Percentiles rank a stretch among this genome's conserved stretches.
phyloP scores from a whole-genome alignment of 1,140 invertebrate genomes.

The Drosophila sucinea region DNA sequence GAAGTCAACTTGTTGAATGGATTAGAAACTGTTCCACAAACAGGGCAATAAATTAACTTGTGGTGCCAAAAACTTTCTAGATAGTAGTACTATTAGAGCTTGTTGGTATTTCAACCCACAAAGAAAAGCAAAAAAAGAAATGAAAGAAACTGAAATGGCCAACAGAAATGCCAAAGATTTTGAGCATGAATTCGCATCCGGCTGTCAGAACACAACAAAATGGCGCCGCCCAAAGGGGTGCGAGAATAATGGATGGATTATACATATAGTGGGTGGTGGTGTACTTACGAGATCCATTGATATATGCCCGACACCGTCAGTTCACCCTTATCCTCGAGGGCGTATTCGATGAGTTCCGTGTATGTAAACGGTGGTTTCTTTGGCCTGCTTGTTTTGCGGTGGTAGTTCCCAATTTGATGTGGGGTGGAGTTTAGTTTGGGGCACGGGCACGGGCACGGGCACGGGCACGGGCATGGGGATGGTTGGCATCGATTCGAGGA shows the following conservation, averaged over 20 bases:
- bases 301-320: conserved; percentile 95
- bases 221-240: conserved; percentile 33
- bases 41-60: not conserved
- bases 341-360: conserved; percentile 93
- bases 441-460: conserved; percentile 7
- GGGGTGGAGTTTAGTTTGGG: conserved; percentile 13
- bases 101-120: not conserved
- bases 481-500: conserved; percentile 55
- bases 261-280: not conserved
- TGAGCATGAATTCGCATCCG: conserved; percentile 71
- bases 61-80: conserved; percentile 23
- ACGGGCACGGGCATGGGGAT: not conserved
- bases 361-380: conserved; percentile 94
- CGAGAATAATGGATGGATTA: not conserved
- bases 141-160: conserved; percentile 44
- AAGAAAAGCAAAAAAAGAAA: too few relatives aligned
- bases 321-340: conserved; percentile 91
- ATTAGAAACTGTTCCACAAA: conserved; percentile 26
- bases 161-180: conserved; percentile 72
- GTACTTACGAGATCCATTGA: conserved; percentile 95
- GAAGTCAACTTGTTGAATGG: conserved; percentile 38
- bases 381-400: conserved; percentile 83
- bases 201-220: conserved; percentile 53
- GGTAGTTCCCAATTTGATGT: conserved; percentile 36
- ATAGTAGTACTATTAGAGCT: conserved; percentile 3